Conservation (phyloP, 2,888 invertebrate species). For the Philhelius pedissequus region DNA sequence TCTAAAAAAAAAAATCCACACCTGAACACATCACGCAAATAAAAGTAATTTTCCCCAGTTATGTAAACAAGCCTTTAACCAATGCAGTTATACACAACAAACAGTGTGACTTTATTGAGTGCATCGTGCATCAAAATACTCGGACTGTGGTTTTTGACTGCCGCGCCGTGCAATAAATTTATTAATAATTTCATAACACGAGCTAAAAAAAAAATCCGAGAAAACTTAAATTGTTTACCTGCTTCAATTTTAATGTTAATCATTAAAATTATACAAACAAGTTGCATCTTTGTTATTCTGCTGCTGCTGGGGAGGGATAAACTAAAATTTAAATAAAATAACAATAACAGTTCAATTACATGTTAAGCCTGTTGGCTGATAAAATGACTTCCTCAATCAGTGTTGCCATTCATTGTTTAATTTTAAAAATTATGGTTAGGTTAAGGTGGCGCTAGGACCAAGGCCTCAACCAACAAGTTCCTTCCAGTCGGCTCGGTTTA, state of each 20-base stretch:
- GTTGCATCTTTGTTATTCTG: neutral
- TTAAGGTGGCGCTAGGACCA: too few relatives aligned
- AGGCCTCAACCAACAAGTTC: too few relatives aligned
- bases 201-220: neutral
- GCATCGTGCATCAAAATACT: neutral
- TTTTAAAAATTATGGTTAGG: neutral
- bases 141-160: neutral
- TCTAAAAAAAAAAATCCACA: neutral
- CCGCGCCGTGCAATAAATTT: neutral
- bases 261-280: neutral
- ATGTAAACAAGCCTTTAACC: neutral
- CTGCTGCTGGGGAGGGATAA: neutral
- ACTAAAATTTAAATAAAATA: neutral
- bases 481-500: too few relatives aligned
- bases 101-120: neutral
- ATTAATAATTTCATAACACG: neutral
- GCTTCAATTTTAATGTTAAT: neutral
- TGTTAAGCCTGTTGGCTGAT: neutral
- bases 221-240: neutral
- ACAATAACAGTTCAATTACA: neutral
- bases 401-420: neutral
- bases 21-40: neutral
- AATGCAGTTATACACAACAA: neutral
- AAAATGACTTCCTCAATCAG: neutral
- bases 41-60: neutral